phyloP scores from a whole-genome alignment of 2,888 invertebrate species.

The Parnassius apollo region DNA sequence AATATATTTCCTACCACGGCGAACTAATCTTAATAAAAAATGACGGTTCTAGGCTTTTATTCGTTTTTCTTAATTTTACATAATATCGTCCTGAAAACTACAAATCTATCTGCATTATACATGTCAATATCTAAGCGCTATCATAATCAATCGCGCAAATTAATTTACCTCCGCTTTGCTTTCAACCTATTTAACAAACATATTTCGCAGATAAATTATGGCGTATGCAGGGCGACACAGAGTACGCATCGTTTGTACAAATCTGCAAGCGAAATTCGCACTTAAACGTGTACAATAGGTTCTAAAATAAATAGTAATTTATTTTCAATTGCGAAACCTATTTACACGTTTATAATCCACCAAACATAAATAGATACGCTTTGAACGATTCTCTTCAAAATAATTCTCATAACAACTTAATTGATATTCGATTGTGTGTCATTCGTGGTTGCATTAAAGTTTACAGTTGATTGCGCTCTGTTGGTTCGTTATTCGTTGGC shows the following conservation, averaged over 20 bases:
- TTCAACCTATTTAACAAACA: conserved; percentile 12
- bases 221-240: conserved; percentile 5
- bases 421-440: conserved; percentile 22
- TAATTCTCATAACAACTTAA: conserved; percentile 35
- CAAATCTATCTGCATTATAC: not conserved
- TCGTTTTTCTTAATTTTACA: too few relatives aligned
- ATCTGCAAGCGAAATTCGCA: not conserved
- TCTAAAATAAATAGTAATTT: not conserved
- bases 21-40: too few relatives aligned
- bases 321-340: not conserved
- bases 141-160: conserved; percentile 19
- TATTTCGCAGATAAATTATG: conserved; percentile 24
- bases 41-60: too few relatives aligned
- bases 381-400: conserved; percentile 41
- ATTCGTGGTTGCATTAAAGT: conserved; percentile 26
- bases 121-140: conserved; percentile 7
- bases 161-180: conserved; percentile 12
- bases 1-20: too few relatives aligned
- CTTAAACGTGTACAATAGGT: not conserved
- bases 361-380: conserved; percentile 42
- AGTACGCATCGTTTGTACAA: not conserved
- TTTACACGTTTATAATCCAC: conserved; percentile 34
- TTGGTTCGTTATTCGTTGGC: not conserved
- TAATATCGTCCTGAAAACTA: too few relatives aligned
- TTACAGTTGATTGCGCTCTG: conserved; percentile 21